phyloP scores from a whole-genome alignment of 2,888 invertebrate genomes.

The Rotaria magnacalcarata region DNA sequence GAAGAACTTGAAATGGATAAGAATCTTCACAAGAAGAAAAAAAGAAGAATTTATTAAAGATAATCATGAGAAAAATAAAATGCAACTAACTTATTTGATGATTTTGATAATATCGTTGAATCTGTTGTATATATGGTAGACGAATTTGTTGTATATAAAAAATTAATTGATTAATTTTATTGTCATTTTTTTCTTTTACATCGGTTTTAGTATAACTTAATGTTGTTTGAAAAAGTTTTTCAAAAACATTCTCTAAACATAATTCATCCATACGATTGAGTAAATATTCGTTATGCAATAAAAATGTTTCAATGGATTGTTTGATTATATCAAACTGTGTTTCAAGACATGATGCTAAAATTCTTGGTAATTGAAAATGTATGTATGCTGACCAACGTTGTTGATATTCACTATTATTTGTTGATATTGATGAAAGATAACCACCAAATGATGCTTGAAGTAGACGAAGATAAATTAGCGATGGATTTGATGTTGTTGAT shows the following conservation, averaged over 20 bases:
- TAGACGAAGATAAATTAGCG: neutral
- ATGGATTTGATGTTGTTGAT: neutral
- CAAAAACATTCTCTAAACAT: neutral
- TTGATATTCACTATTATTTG: neutral
- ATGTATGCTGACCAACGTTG: constrained; percentile 28
- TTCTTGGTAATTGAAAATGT: neutral
- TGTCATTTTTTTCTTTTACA: neutral
- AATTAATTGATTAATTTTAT: constrained; percentile 18
- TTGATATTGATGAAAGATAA: neutral
- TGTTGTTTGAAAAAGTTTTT: neutral
- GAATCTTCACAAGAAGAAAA: neutral
- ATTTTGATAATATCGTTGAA: neutral
- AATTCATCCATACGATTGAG: constrained; percentile 33
- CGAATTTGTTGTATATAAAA: neutral
- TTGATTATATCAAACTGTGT: neutral
- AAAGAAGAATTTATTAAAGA: neutral
- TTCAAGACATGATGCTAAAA: neutral
- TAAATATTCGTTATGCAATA: constrained; percentile 16
- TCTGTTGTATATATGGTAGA: neutral
- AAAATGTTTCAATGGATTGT: neutral
- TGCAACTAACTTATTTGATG: neutral
- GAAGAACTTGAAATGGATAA: neutral
- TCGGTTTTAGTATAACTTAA: neutral
- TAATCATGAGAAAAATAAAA: neutral
- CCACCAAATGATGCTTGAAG: constrained; percentile 21